Evolutionary conservation across 1,140 invertebrate species (phyloP).

Genomic region (Diabrotica virgifera): DNA sequence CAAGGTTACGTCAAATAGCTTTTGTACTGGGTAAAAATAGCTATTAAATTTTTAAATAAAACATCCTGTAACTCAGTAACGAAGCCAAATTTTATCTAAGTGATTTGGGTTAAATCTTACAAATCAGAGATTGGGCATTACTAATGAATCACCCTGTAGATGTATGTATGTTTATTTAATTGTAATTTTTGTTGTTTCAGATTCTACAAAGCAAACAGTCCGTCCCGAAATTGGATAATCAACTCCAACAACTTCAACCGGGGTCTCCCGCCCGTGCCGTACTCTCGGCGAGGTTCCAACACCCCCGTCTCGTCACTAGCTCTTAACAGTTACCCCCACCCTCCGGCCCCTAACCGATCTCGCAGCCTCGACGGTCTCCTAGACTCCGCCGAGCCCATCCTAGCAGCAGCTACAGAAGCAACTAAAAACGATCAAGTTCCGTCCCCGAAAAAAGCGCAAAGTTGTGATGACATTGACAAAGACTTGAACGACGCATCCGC

Average conservation of each 20-base stretch:
- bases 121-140: too few species aligned
- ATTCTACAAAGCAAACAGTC: slow-evolving; percentile 63
- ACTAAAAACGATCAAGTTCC: slow-evolving; percentile 38
- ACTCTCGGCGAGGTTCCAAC: slow-evolving; percentile 42
- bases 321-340: slow-evolving; percentile 32
- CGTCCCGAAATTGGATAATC: slow-evolving; percentile 56
- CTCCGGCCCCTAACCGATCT: slow-evolving; percentile 53
- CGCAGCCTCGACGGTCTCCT: slow-evolving; percentile 67
- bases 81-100: too few species aligned
- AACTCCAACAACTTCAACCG: slow-evolving; percentile 45
- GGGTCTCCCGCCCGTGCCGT: slow-evolving; percentile 42
- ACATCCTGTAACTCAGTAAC: too few species aligned
- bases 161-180: too few species aligned
- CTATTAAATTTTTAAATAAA: too few species aligned
- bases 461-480: slow-evolving; percentile 37
- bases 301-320: slow-evolving; percentile 37
- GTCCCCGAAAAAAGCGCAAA: slow-evolving; percentile 42
- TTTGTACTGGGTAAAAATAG: too few species aligned
- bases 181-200: slow-evolving; percentile 45
- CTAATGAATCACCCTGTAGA: too few species aligned
- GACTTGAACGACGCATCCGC: slow-evolving; percentile 14
- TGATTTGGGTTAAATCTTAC: too few species aligned
- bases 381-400: slow-evolving; percentile 33
- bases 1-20: too few species aligned
- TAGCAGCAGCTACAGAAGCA: slow-evolving; percentile 26